Evolutionary conservation across 2,888 invertebrate genomes (phyloP), one percentile per base, ranked within the genome.

Genomic region (Eudasyphora cyanicolor): DNA sequence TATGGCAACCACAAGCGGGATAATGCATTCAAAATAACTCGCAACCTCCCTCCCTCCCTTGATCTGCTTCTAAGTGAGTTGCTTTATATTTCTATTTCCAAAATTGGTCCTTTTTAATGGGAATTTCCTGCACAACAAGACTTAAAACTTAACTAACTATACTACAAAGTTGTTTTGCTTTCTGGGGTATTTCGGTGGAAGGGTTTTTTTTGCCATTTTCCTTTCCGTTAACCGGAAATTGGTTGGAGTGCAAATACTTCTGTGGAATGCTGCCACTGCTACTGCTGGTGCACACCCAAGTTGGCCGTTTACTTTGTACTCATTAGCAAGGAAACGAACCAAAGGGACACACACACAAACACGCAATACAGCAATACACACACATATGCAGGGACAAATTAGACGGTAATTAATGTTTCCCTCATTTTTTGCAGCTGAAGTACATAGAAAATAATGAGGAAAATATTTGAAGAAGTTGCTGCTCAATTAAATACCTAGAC

Each of bases 211-310:
- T 57, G 21, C 12, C 21, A 38, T 71, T 51, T 32, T 35, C 54
- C 57, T 73, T 38, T 73, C 49, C 21, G 32, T 57, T 73, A 73
- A 73, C 21, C 71, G 38, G 71, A 73, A 54, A 73, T 54, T 73
- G 54, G 71, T 73, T 73, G 17, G 54, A 54, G 54, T 73, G 38
- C 54, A 57, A 73, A 73, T 73, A 54, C 54, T 73, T 73, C 38
- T 14, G 32, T 73, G 54, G 57, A 73, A 54, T 73, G 71, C 12
- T n/a, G n/a, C n/a, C n/a, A n/a, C n/a, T n/a, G n/a, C n/a, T n/a
- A n/a, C n/a, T n/a, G n/a, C n/a, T n/a, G n/a, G n/a, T n/a, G n/a
- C n/a, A 14, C 54, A 54, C 21, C 35, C 51, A 64, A 64, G 38
- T 67, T 67, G 21, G 67, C 42, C 38, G 21, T 67, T 42, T 67